Percentiles rank a stretch among this genome's conserved stretches.
These are phyloP conservation scores for Philereme vetulata DNA, from an alignment of 2,888 invertebrate species.

Conservation along the genomic window DNA sequence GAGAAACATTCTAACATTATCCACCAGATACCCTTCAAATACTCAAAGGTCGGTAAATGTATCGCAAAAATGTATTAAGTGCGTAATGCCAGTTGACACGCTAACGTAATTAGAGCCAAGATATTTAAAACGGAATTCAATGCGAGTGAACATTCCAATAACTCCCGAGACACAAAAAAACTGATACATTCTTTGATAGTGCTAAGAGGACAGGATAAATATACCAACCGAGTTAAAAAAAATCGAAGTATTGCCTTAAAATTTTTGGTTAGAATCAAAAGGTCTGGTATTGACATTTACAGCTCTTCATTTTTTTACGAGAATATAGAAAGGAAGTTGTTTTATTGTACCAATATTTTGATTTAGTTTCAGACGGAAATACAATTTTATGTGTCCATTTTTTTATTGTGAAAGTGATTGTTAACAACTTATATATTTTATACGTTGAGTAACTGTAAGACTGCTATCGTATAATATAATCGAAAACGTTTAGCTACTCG, in stretches of 20 bases:
- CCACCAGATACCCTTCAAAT: slow-evolving; percentile 29
- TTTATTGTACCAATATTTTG: no score
- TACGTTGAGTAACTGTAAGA: slow-evolving; percentile 17
- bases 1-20: slow-evolving; percentile 27
- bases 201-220: slow-evolving; percentile 8
- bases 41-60: slow-evolving; percentile 43
- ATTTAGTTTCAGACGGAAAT: background rate
- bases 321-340: no score
- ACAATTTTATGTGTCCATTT: background rate
- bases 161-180: slow-evolving; percentile 19
- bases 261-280: no score
- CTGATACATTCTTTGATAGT: slow-evolving; percentile 24
- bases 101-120: slow-evolving; percentile 40
- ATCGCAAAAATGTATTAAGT: slow-evolving; percentile 46
- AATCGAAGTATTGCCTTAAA: no score
- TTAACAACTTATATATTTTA: slow-evolving; percentile 15
- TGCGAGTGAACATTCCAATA: slow-evolving; percentile 25
- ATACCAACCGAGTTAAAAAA: no score
- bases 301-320: no score
- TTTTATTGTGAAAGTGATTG: slow-evolving; percentile 6
- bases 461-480: slow-evolving; percentile 53
- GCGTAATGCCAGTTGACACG: slow-evolving; percentile 45
- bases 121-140: slow-evolving; percentile 29
- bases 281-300: no score
- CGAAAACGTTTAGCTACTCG: slow-evolving; percentile 56